These are phyloP conservation scores for Cebuella pygmaea DNA, from an alignment of 2,797 vertebrate genomes.

Conservation along the genomic window DNA sequence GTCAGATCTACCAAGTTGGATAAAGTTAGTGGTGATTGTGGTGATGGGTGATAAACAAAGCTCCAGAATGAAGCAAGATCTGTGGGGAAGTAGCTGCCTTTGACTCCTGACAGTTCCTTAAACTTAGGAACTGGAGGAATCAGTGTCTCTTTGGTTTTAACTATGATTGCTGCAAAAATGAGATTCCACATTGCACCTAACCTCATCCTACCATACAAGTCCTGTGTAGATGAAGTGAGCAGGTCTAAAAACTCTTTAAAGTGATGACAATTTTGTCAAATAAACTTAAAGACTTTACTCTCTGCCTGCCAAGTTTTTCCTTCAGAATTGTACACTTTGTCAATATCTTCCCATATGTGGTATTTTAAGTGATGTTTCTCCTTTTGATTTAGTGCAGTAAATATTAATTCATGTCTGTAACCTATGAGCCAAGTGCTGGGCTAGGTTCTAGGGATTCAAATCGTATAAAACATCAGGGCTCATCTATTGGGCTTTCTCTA, in stretches of 20 bases:
- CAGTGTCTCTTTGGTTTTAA: not conserved
- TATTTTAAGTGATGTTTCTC: not conserved
- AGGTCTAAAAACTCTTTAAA: not conserved
- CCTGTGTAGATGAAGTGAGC: not conserved
- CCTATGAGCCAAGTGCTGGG: not conserved
- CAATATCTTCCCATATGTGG: not conserved
- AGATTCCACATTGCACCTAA: not conserved
- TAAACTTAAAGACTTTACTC: not conserved
- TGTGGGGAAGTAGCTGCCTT: not conserved
- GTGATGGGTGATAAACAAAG: not conserved
- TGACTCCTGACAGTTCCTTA: not conserved
- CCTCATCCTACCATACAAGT: not conserved
- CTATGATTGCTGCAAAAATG: not conserved
- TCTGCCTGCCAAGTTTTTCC: not conserved
- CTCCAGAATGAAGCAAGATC: not conserved
- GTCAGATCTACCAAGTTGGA: fast-evolving
- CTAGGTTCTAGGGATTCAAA: not conserved
- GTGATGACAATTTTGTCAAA: not conserved
- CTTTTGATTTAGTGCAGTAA: not conserved
- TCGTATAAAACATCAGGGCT: not conserved
- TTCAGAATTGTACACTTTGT: not conserved
- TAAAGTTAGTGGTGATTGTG: not conserved
- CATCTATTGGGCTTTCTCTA: not conserved
- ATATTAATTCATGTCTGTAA: not conserved
- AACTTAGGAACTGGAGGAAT: not conserved